These are phyloP conservation scores for Hemibates koningsi DNA, from an alignment of 2,113 vertebrate genomes.

Conservation along the genomic window DNA sequence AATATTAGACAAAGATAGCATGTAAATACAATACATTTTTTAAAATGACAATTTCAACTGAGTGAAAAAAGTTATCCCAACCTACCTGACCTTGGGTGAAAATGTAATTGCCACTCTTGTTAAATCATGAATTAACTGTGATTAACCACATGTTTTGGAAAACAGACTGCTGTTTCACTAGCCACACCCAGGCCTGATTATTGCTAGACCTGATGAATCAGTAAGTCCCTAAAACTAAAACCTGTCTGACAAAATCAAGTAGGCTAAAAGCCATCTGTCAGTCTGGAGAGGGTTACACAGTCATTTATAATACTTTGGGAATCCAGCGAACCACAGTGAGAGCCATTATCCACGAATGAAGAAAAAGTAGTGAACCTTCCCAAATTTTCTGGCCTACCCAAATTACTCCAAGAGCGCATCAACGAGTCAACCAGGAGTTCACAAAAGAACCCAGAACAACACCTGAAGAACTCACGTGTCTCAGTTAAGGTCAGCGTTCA, in stretches of 20 bases:
- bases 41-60: not conserved
- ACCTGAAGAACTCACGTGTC: not conserved
- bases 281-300: not conserved
- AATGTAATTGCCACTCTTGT: not conserved
- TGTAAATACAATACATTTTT: not conserved
- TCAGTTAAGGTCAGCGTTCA: not conserved
- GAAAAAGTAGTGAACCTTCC: not conserved
- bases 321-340: not conserved
- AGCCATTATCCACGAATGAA: not conserved
- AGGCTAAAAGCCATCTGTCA: not conserved
- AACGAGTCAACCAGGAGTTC: not conserved
- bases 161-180: not conserved
- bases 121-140: not conserved
- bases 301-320: not conserved
- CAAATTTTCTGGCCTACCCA: not conserved
- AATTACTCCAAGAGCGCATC: not conserved
- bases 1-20: not conserved
- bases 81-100: not conserved
- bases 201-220: not conserved
- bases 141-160: not conserved
- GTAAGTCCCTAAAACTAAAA: not conserved
- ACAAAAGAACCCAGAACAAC: not conserved
- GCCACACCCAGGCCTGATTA: not conserved
- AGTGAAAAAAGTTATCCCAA: not conserved
- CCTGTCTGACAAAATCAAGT: not conserved